Evolutionary conservation across 2,888 invertebrate genomes (phyloP).

Genomic region (Amphipoea oculea): DNA sequence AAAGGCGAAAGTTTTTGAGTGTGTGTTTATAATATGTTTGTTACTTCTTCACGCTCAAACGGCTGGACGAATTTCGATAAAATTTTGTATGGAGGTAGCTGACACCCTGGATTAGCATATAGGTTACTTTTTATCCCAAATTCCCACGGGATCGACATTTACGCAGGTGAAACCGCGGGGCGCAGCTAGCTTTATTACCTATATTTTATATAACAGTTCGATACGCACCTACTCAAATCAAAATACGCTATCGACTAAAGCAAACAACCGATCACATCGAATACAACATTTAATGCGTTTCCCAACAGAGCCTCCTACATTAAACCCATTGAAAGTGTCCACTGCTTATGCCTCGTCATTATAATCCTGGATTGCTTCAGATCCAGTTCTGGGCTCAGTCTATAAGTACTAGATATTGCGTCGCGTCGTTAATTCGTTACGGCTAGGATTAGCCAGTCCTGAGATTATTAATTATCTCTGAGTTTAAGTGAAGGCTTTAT

Average conservation of each 20-base stretch:
- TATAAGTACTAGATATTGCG: conserved; percentile 57
- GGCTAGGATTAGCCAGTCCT: conserved; percentile 53
- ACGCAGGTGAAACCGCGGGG: too few species aligned
- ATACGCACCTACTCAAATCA: neutral
- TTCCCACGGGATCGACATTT: too few species aligned
- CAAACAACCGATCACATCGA: neutral
- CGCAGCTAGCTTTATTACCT: too few species aligned
- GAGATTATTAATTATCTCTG: conserved; percentile 50
- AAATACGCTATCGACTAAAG: neutral
- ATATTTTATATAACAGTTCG: neutral
- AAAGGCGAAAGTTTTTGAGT: too few species aligned
- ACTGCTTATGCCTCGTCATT: conserved; percentile 67
- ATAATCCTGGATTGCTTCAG: conserved; percentile 76
- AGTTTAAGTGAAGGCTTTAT: conserved; percentile 24
- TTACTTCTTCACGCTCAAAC: too few species aligned
- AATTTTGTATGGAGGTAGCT: too few species aligned
- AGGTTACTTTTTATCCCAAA: too few species aligned
- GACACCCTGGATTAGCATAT: too few species aligned
- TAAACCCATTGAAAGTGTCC: conserved; percentile 28
- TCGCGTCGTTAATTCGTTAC: conserved; percentile 51
- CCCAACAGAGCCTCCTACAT: conserved; percentile 24
- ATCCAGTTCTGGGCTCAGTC: conserved; percentile 64
- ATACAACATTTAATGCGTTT: conserved; percentile 9
- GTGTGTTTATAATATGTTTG: too few species aligned
- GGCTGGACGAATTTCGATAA: too few species aligned